Base-by-base conservation (phyloP, 2,113 vertebrate species). In the Formicarius rufipectus region DNA sequence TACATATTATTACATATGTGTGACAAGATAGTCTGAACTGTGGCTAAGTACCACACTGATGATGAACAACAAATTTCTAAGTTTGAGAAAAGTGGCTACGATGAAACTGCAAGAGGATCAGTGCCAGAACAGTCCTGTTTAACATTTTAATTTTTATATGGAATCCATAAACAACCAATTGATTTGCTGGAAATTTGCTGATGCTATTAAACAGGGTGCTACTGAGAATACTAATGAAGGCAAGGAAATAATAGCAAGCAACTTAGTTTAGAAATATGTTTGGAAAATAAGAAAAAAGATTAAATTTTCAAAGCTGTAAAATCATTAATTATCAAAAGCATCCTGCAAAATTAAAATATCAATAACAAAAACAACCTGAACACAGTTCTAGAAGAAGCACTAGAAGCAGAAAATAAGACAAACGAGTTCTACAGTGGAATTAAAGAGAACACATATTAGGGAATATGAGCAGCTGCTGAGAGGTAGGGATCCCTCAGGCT, bases 131-230 rank as follows among this genome's bases (percentile, higher is more conserved):
- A 87, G 66, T 72, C 40, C 69, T 82, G 13, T 60, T 94, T 72
- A 95, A 95, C 58, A 82, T 93, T 91, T 95, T 47, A 55, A 84
- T 89, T 87, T 94, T 78, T 84, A 63, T 68, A 56, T 71, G 80
- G 73, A 89, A 87, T 81, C 55, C 72, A 93, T 78, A 94, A 91
- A 82, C 81, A 95, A 91, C 74, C 45, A 31, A 60, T 89, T 91
- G 77, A 95, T 94, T 89, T 91, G 59, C 53, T 83, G 39, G 53
- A 92, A 95, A 93, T 64, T 63, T 95, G 37, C 73, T 78, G 68
- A 89, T 84, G 76, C 52, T 89, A 74, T 93, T 96, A 95, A 84
- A 59, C 74, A 60, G 23, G 9, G 7, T 84, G 35, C 47, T 72
- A 71, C 64, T 44, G 30, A 91, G 87, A 94, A 95, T 84, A 44